Conservation (phyloP, 2,113 vertebrate species). For the Plotosus lineatus region DNA sequence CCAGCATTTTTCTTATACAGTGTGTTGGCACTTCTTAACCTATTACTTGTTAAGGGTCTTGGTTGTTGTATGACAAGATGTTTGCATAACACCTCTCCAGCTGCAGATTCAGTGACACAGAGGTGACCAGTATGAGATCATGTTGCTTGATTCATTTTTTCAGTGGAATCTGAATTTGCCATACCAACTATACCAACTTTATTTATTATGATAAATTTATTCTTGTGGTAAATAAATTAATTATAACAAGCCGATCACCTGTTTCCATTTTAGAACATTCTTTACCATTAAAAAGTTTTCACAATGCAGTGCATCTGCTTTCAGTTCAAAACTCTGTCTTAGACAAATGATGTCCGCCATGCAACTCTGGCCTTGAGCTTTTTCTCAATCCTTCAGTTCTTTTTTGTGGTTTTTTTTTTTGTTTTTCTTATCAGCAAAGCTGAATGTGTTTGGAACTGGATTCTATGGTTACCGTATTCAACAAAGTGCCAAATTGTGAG, state of each 20-base stretch:
- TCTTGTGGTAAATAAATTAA: constrained; percentile 4
- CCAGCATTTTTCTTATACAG: background rate
- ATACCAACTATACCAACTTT: no score
- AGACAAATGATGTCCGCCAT: constrained; percentile 12
- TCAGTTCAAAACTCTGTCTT: constrained; percentile 16
- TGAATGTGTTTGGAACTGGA: constrained; percentile 59
- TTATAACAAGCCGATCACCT: background rate
- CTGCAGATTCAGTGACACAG: background rate
- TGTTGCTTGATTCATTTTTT: background rate
- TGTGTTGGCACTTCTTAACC: background rate
- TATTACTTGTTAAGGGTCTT: no score
- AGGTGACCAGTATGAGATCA: background rate
- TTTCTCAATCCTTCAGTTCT: constrained; percentile 16
- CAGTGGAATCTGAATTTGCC: background rate
- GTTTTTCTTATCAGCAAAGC: constrained; percentile 57
- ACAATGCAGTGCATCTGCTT: constrained; percentile 29
- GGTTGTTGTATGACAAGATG: background rate
- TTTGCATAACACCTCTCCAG: background rate
- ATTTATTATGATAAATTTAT: no score
- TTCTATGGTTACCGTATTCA: constrained; percentile 62
- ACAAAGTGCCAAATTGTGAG: constrained; percentile 54
- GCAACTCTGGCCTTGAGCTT: background rate
- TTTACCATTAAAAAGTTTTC: background rate
- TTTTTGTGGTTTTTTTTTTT: constrained; percentile 24
- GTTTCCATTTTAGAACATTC: constrained; percentile 29